Evolutionary conservation across 2,888 invertebrate species (phyloP).

Genomic region (Agrochola litura): DNA sequence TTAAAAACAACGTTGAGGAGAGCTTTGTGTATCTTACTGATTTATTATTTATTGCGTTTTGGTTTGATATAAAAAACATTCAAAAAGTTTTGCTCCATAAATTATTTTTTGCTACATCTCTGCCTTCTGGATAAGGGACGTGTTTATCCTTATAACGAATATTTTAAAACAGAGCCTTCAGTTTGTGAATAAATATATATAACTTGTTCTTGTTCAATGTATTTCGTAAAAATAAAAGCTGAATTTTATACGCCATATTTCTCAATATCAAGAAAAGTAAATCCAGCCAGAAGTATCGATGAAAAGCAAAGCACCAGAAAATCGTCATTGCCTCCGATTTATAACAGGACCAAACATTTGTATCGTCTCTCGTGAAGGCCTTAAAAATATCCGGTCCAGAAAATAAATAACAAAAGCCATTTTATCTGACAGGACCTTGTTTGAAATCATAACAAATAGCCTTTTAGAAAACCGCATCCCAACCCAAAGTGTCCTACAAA

Average conservation of each 20-base stretch:
- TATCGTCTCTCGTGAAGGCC: conserved; percentile 76
- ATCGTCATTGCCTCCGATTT: conserved; percentile 62
- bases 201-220: conserved; percentile 5
- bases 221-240: conserved; percentile 19
- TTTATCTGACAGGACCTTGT: conserved; percentile 88
- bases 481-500: conserved; percentile 86
- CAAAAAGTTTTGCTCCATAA: conserved; percentile 69
- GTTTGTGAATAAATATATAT: conserved; percentile 27
- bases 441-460: conserved; percentile 90
- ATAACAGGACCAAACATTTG: conserved; percentile 71
- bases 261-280: conserved; percentile 40
- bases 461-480: conserved; percentile 89
- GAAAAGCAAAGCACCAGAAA: conserved; percentile 55
- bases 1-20: conserved; percentile 79
- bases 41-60: conserved; percentile 79
- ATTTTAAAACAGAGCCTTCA: conserved; percentile 33
- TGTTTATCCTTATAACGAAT: conserved; percentile 43
- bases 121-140: conserved; percentile 36
- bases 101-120: conserved; percentile 66
- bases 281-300: conserved; percentile 47
- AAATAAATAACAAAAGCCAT: conserved; percentile 88
- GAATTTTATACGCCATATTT: conserved; percentile 34
- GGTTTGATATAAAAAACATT: conserved; percentile 72
- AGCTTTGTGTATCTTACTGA: conserved; percentile 77
- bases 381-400: conserved; percentile 83